Base-by-base conservation (phyloP, 2,888 invertebrate genomes). In the Eilema depressum region DNA sequence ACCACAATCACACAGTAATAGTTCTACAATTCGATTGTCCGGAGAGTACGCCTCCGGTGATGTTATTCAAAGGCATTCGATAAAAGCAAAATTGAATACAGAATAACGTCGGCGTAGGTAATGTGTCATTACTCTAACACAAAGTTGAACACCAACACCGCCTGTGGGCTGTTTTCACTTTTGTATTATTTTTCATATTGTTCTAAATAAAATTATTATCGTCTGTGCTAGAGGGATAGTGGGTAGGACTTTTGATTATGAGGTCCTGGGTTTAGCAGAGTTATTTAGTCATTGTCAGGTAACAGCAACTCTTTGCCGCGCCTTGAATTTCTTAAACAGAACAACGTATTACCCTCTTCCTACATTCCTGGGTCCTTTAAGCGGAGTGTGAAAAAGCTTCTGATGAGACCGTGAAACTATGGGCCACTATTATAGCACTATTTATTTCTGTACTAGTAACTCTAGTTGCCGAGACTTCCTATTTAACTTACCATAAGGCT, bases 1-100 rank as follows among this genome's bases (percentile, higher is more conserved):
- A 88, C 89, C 84, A 89, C 88, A 90, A 90, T 90, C 88, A 85
- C 88, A 85, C 86, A 86, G 86, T 90, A 91, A 89, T 89, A 84
- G 87, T 87, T 89, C 82, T 78, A 89, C 89, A 88, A 90, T 90
- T 87, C 86, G 88, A 91, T 91, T 91, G 88, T 89, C 75, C 76
- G 85, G 79, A 79, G 82, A 80, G 82, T 86, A 82, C 86, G 85
- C 87, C 84, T 86, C 84, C 80, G 83, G 85, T 86, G 83, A 86
- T 84, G 82, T 86, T 86, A 89, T 88, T 88, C 85, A 87, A 88
- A 86, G 80, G 78, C 71, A 68, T 74, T 71, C 83, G 82, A 85
- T 86, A 85, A 87, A 86, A 81, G 82, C 75, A 83, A 85, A 83
- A 87, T 84, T 85, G 83, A 86, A 84, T 85, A 85, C 78, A 80